Evolutionary conservation across 2,113 vertebrate species (phyloP).

Genomic region (Toxotes chatareus): DNA sequence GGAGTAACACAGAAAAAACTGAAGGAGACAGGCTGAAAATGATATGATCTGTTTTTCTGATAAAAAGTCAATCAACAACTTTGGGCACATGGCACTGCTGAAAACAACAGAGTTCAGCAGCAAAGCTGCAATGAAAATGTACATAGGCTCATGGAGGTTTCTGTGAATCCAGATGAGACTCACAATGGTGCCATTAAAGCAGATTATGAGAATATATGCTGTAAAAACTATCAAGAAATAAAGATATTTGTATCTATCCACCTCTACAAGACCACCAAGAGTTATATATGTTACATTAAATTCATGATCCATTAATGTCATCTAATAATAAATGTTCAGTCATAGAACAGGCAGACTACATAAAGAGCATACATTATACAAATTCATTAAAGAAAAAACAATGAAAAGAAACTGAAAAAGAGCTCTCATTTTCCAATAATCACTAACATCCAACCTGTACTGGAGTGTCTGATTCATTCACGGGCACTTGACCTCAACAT

Average conservation of each 20-base stretch:
- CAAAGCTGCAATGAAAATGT: constrained; percentile 59
- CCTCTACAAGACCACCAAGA: constrained; percentile 12
- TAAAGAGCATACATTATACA: background rate
- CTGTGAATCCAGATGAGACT: constrained; percentile 16
- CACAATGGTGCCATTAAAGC: constrained; percentile 17
- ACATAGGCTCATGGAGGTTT: constrained; percentile 60
- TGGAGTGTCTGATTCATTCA: background rate
- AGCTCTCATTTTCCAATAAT: background rate
- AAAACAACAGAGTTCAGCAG: background rate
- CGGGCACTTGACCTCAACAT: background rate
- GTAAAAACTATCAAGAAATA: constrained; percentile 38
- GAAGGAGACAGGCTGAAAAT: too few species aligned
- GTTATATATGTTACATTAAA: constrained; percentile 41
- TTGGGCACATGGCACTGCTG: too few species aligned
- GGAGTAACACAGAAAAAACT: too few species aligned
- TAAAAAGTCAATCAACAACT: too few species aligned
- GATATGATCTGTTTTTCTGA: too few species aligned
- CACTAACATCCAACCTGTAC: background rate
- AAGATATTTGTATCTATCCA: constrained; percentile 29
- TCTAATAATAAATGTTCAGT: background rate
- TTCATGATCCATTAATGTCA: constrained; percentile 10
- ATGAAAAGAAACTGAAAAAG: background rate
- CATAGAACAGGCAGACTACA: background rate
- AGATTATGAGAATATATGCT: constrained; percentile 39
- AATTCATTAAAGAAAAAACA: too few species aligned